Percentiles rank a stretch among this genome's conserved stretches.
Conservation (phyloP, 2,888 invertebrate genomes). For the Microdon myrmicae region DNA sequence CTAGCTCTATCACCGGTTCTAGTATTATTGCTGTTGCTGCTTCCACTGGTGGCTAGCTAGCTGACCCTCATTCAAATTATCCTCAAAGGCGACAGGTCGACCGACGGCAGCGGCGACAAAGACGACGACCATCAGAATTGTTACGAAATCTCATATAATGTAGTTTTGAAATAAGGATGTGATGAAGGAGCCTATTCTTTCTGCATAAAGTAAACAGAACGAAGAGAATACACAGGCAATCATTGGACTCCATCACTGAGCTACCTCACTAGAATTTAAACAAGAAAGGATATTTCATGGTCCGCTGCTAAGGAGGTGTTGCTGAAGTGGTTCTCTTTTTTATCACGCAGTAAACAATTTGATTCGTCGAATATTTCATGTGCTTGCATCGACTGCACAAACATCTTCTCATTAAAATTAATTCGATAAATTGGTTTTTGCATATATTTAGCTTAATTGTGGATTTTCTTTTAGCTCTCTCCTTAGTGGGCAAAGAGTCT, state of each 20-base stretch:
- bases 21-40: conserved; percentile 7
- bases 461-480: too few species aligned
- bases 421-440: too few species aligned
- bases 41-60: conserved; percentile 6
- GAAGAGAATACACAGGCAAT: too few species aligned
- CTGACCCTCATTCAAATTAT: conserved; percentile 44
- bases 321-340: neutral
- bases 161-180: conserved; percentile 1
- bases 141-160: conserved; percentile 44
- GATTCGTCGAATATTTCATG: too few species aligned
- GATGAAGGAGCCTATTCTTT: neutral
- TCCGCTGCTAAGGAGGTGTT: conserved; percentile 2
- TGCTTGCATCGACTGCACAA: too few species aligned
- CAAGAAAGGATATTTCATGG: conserved; percentile 28
- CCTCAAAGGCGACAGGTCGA: conserved; percentile 35
- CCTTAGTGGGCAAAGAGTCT: too few species aligned
- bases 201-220: too few species aligned
- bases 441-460: too few species aligned
- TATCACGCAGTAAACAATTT: too few species aligned
- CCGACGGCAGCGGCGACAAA: conserved; percentile 15
- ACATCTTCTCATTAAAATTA: too few species aligned
- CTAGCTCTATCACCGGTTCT: conserved; percentile 10
- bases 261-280: conserved; percentile 43
- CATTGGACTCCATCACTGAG: conserved; percentile 48
- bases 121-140: conserved; percentile 15